Percentiles rank a stretch among this genome's conserved stretches.
Conservation (phyloP, 1,140 invertebrate genomes). For the Thaumatotibia leucotreta region DNA sequence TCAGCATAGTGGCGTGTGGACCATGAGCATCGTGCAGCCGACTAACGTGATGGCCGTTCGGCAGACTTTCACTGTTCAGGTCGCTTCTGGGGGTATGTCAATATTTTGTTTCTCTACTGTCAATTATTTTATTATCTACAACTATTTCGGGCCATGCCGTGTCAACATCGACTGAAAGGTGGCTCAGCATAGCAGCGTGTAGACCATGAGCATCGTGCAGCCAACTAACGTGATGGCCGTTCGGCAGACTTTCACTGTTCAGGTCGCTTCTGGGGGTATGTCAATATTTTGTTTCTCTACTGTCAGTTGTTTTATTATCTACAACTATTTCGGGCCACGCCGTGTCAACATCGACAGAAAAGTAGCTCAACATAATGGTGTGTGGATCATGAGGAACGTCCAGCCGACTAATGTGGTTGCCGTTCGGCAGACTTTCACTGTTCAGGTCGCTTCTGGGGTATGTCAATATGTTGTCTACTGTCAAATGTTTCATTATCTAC, state of each 20-base stretch:
- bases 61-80: not conserved
- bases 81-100: not conserved
- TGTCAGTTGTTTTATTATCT: too few species aligned
- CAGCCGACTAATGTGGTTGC: not conserved
- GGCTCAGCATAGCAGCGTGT: not conserved
- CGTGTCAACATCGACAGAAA: not conserved
- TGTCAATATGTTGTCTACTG: not conserved
- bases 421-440: not conserved
- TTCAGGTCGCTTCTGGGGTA: not conserved
- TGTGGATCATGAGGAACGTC: not conserved
- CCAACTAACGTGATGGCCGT: not conserved
- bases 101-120: not conserved
- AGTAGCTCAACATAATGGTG: not conserved
- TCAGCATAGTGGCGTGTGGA: not conserved
- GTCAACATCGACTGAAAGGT: not conserved
- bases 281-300: not conserved
- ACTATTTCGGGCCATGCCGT: constrained; percentile 2
- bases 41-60: not conserved
- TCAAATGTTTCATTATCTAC: too few species aligned
- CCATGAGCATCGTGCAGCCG: not conserved
- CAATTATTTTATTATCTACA: too few species aligned
- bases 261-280: not conserved
- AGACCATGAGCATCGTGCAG: not conserved
- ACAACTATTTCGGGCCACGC: constrained; percentile 6
- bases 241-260: not conserved